A percentile compares a stretch with the other conserved stretches of the same genome.
These are phyloP conservation scores for Punctoribates punctum DNA, from an alignment of 2,888 invertebrate genomes.

Conservation along the genomic window DNA sequence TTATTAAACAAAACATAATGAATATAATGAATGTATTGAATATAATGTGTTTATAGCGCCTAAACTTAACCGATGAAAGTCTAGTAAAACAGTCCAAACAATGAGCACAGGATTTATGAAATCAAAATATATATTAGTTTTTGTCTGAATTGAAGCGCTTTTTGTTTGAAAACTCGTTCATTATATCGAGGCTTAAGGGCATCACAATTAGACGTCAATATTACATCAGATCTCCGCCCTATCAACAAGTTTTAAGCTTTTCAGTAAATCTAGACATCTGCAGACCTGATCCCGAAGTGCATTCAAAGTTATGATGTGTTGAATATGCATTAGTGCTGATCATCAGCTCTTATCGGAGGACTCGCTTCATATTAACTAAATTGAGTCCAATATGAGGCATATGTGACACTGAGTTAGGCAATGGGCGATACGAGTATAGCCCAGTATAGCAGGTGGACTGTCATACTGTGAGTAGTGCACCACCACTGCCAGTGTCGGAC, in stretches of 20 bases:
- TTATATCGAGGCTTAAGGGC: constrained; percentile 35
- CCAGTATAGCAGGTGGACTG: constrained; percentile 35
- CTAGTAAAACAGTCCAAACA: not conserved
- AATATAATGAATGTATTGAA: constrained; percentile 1
- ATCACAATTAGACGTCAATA: constrained; percentile 33
- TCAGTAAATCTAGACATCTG: constrained; percentile 30
- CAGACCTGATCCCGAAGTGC: not conserved
- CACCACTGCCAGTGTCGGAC: not conserved
- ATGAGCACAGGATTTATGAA: not conserved
- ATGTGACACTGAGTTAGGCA: constrained; percentile 21
- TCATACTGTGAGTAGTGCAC: not conserved
- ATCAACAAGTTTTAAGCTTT: constrained; percentile 37
- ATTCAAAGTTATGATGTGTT: not conserved
- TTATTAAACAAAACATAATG: constrained; percentile 37
- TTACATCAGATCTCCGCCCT: constrained; percentile 25
- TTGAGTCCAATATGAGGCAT: not conserved
- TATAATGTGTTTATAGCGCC: not conserved
- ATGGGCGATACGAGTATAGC: too few species aligned
- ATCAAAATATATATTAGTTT: constrained; percentile 31
- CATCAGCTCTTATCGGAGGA: not conserved
- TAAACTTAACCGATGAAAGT: not conserved
- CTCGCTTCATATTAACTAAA: constrained; percentile 14
- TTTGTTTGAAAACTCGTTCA: constrained; percentile 30
- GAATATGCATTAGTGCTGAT: constrained; percentile 25
- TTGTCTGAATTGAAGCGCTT: constrained; percentile 6